These are phyloP conservation scores for Ostrea denselamellosa DNA, from an alignment of 1,140 invertebrate species.

Conservation along the genomic window DNA sequence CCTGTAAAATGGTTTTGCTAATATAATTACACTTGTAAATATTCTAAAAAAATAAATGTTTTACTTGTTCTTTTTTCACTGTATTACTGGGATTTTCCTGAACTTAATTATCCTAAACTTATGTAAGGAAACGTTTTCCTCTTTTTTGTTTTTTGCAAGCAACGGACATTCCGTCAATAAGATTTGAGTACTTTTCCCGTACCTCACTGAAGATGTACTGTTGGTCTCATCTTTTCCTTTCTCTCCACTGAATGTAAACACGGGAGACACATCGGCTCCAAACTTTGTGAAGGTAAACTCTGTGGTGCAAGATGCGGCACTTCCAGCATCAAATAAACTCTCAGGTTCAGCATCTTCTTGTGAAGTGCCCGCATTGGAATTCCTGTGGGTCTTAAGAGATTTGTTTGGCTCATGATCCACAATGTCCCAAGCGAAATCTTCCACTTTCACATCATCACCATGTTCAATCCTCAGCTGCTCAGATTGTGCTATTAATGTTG, in stretches of 20 bases:
- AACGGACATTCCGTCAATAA: not conserved
- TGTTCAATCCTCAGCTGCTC: slow-evolving; percentile 64
- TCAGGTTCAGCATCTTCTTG: slow-evolving; percentile 54
- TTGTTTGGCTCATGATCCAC: slow-evolving; percentile 58
- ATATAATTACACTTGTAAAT: too few relatives aligned
- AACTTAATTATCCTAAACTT: too few relatives aligned
- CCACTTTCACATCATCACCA: slow-evolving; percentile 47
- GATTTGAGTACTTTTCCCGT: not conserved
- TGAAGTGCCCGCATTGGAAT: slow-evolving; percentile 62
- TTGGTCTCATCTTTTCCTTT: slow-evolving; percentile 27
- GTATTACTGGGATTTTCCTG: too few relatives aligned
- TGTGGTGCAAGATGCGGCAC: slow-evolving; percentile 41
- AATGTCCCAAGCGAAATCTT: slow-evolving; percentile 54
- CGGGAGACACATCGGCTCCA: slow-evolving; percentile 53
- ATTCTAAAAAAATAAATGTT: too few relatives aligned
- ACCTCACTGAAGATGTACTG: slow-evolving; percentile 8
- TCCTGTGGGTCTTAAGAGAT: slow-evolving; percentile 52
- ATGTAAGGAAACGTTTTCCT: too few relatives aligned
- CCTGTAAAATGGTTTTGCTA: too few relatives aligned
- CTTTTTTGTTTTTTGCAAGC: too few relatives aligned
- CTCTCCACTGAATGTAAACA: slow-evolving; percentile 52
- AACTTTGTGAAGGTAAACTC: slow-evolving; percentile 57
- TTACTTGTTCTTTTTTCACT: too few relatives aligned
- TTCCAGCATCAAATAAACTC: slow-evolving; percentile 56
- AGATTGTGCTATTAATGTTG: slow-evolving; percentile 66